Percentiles rank a stretch among this genome's conserved stretches.
These are phyloP conservation scores for Rambutsinella grinnellia DNA, from an alignment of 2,888 invertebrate species.

Conservation along the genomic window DNA sequence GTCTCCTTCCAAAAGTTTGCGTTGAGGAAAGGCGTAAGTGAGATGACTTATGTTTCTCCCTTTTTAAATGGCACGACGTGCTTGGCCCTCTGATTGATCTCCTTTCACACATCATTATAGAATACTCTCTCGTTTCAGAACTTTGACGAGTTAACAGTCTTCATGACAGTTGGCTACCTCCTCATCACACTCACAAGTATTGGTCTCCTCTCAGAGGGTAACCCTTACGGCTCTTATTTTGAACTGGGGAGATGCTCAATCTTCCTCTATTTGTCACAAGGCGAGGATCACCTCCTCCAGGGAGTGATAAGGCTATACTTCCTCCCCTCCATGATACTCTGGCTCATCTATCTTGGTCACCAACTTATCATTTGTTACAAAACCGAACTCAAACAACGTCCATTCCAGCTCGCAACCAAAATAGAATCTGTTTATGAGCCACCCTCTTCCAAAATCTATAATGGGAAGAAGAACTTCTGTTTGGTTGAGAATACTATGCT, in stretches of 20 bases:
- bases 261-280: conserved; percentile 70
- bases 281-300: conserved; percentile 56
- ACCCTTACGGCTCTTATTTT: conserved; percentile 74
- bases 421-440: conserved; percentile 23
- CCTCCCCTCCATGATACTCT: conserved; percentile 58
- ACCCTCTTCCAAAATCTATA: conserved; percentile 36
- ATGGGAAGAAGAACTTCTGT: conserved; percentile 39
- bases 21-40: conserved; percentile 74
- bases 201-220: conserved; percentile 81
- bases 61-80: no score
- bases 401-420: conserved; percentile 32
- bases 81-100: not conserved
- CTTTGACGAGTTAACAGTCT: conserved; percentile 75
- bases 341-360: conserved; percentile 55
- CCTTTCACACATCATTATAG: not conserved
- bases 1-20: conserved; percentile 79
- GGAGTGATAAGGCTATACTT: conserved; percentile 58
- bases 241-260: conserved; percentile 79
- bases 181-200: conserved; percentile 80
- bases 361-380: conserved; percentile 46
- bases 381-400: conserved; percentile 31
- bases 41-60: not conserved
- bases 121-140: conserved; percentile 73
- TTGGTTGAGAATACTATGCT: conserved; percentile 43
- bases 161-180: conserved; percentile 76